Conservation (phyloP, 2,113 vertebrate species). For the Pontoporia blainvillei region DNA sequence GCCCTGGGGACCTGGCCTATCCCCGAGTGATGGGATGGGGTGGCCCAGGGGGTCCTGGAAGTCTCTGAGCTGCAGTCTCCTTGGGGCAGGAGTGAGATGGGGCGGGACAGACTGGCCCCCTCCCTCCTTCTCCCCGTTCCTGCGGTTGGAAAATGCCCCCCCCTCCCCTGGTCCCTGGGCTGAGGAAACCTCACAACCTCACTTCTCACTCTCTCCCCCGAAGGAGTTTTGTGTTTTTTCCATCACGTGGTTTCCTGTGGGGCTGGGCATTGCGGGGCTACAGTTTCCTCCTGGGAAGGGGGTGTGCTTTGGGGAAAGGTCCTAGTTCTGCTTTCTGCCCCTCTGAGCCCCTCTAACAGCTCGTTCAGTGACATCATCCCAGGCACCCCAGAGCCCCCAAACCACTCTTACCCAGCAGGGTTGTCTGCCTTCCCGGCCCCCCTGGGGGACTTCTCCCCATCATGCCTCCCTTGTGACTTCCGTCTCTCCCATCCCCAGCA, state of each 20-base stretch:
- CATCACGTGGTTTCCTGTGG: slow-evolving; percentile 85
- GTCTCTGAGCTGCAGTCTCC: neutral
- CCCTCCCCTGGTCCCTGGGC: slow-evolving; percentile 13
- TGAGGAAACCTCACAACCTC: slow-evolving; percentile 81
- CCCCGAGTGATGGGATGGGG: neutral
- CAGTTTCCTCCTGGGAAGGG: slow-evolving; percentile 74
- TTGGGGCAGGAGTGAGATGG: neutral
- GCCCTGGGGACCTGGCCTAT: neutral
- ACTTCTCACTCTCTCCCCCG: slow-evolving; percentile 81
- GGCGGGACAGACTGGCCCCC: neutral
- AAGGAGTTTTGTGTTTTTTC: slow-evolving; percentile 85
- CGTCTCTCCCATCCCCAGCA: neutral
- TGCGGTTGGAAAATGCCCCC: slow-evolving; percentile 85
- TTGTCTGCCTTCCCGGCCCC: neutral
- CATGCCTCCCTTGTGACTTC: neutral
- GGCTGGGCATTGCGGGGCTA: slow-evolving; percentile 73
- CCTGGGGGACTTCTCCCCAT: neutral
- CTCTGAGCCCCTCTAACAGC: neutral
- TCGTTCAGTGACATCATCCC: neutral
- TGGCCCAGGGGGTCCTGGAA: neutral
- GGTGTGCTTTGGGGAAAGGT: slow-evolving; percentile 52
- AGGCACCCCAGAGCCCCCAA: neutral
- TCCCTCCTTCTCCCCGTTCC: slow-evolving; percentile 71
- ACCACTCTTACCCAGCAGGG: neutral
- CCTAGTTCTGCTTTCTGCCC: slow-evolving; percentile 69